Percentiles rank a stretch among this genome's conserved stretches.
Conservation (phyloP, 2,113 vertebrate genomes). For the Tursiops truncatus region DNA sequence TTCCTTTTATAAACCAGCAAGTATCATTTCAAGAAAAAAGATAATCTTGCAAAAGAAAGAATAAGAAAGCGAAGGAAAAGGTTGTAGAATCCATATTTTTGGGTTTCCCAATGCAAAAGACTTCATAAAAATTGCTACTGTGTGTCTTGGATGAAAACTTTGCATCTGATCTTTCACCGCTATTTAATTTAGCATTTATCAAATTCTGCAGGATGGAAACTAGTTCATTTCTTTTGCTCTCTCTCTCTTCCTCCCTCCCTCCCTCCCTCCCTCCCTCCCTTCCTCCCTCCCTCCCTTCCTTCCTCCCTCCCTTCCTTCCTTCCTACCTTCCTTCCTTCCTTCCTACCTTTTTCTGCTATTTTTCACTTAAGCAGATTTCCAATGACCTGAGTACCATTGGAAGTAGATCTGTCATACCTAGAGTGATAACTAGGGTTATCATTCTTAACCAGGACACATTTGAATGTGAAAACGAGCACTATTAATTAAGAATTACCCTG, state of each 20-base stretch:
- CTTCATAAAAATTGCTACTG: background rate
- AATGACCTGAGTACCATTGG: background rate
- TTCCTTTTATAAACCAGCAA: background rate
- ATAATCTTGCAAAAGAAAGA: background rate
- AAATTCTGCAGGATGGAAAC: background rate
- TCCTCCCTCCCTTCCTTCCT: rapidly evolving
- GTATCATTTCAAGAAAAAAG: background rate
- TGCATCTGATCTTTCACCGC: background rate
- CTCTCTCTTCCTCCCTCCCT: background rate
- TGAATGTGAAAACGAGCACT: background rate
- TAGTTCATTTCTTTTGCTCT: background rate
- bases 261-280: background rate
- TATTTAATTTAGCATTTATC: background rate
- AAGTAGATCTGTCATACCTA: background rate
- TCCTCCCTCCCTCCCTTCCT: background rate
- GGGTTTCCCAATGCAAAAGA: background rate
- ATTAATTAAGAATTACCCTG: background rate
- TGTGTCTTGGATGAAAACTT: background rate
- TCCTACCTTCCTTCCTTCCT: background rate
- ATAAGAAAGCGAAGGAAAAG: background rate
- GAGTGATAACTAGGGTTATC: background rate
- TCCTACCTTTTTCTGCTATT: background rate
- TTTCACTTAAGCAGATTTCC: background rate
- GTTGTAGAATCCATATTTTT: background rate
- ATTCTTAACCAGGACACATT: background rate